phyloP scores from a whole-genome alignment of 2,113 vertebrate species.

The Passer domesticus region DNA sequence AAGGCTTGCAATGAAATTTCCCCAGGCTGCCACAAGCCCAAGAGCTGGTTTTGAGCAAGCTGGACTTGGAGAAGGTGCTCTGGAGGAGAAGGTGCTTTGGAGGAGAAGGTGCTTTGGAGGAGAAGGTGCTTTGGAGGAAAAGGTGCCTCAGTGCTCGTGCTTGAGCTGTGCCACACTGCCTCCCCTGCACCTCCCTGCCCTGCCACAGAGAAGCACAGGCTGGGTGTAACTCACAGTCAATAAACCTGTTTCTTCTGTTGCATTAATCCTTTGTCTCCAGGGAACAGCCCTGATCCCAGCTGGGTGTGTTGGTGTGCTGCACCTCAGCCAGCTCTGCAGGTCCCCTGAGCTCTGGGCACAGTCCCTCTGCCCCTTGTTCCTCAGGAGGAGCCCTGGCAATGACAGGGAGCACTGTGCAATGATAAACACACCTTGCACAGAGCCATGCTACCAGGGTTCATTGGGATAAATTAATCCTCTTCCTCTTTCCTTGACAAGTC shows the following conservation, averaged over 20 bases:
- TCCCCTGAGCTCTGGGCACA: too few relatives aligned
- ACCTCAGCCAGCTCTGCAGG: neutral
- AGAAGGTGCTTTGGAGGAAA: neutral
- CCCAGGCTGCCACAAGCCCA: neutral
- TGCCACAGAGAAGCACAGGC: neutral
- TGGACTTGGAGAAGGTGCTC: neutral
- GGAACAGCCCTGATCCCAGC: neutral
- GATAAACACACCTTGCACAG: neutral
- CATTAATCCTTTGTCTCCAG: neutral
- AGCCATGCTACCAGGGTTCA: neutral
- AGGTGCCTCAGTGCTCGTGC: rapidly evolving
- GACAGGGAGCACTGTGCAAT: neutral
- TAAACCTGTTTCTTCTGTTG: neutral
- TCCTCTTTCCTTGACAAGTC: neutral
- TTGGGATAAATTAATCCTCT: neutral
- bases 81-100: neutral
- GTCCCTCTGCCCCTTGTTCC: neutral
- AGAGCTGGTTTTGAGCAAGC: neutral
- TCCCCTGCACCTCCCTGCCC: too few relatives aligned
- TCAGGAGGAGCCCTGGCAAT: neutral
- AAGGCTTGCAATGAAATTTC: neutral
- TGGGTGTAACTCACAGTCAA: neutral
- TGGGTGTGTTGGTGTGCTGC: rapidly evolving
- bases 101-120: neutral
- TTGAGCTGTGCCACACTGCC: neutral